Evolutionary conservation across 1,140 invertebrate genomes (phyloP), one percentile per base, ranked within the genome.

Genomic region (Diabrotica undecimpunctata): DNA sequence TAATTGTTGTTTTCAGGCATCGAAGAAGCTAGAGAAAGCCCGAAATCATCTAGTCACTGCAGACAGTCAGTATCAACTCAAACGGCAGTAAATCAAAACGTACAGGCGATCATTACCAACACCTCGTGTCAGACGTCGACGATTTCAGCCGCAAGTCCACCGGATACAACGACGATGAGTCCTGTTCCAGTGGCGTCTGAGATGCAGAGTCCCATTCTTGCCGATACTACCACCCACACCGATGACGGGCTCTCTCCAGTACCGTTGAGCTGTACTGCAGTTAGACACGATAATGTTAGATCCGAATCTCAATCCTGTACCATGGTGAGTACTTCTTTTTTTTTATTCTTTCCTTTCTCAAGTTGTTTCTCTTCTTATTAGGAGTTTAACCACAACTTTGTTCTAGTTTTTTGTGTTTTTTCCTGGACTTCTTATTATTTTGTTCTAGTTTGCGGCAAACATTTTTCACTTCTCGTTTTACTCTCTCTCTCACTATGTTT

Each of bases 121-220:
- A 86, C 81, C 75, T 83, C 80, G 69, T 84, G 80, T 77, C 82
- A 83, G 74, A 82, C 72, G 62, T 80, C 72, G 72, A 78, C 75
- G 52, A 75, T 68, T 64, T 75, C 81, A 69, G 77, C 80, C 25
- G 79, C 81, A 9, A 83, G 81, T 70, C 89, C 90, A 6, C 90
- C 90, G 0, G 90, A 92, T 72, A 93, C 90, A 0, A 93, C 90
- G 0, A 93, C 90, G 0, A 87, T 89, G 68, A 92, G 90, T 79
- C 90, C 90, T 9, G 71, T 82, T 78, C 90, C 90, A 10, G 70
- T 82, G 78, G 81, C 61, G 70, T 79, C 63, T 7, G 77, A 74
- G 11, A 82, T 83, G 1, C 85, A 85, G 61, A 83, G 83, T 72
- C 84, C 82, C 54, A 82, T 83, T n/a, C 80, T 82, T 6, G 81